A percentile compares a stretch with the other conserved stretches of the same genome.
Evolutionary conservation across 2,113 vertebrate species (phyloP).

Genomic region (Scortum barcoo): DNA sequence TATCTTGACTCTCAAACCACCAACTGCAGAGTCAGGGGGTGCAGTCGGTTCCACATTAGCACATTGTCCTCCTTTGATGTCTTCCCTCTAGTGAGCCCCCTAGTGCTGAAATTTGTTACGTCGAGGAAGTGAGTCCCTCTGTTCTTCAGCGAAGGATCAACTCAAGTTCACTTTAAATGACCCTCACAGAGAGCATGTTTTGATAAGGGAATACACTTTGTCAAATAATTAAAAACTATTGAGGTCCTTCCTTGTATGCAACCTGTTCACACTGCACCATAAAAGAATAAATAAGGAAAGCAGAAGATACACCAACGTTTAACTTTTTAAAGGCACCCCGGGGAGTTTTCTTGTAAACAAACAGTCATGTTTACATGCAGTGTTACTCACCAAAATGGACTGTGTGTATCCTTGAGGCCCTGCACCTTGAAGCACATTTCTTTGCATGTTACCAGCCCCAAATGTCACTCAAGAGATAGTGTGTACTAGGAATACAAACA

Average conservation of each 20-base stretch:
- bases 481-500: background rate
- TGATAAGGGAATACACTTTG: slow-evolving; percentile 6
- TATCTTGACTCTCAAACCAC: slow-evolving; percentile 65
- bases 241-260: background rate
- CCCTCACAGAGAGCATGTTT: slow-evolving; percentile 8
- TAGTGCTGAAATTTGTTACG: slow-evolving; percentile 52
- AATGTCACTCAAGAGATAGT: background rate
- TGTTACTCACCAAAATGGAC: background rate
- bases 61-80: slow-evolving; percentile 73
- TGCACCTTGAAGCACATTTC: no score
- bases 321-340: slow-evolving; percentile 29
- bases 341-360: slow-evolving; percentile 9
- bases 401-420: background rate
- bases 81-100: slow-evolving; percentile 54
- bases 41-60: slow-evolving; percentile 65
- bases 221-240: background rate
- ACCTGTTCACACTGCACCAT: slow-evolving; percentile 1
- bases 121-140: slow-evolving; percentile 21
- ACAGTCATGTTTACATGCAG: slow-evolving; percentile 10
- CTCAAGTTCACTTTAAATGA: slow-evolving; percentile 29
- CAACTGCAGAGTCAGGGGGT: slow-evolving; percentile 49
- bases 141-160: slow-evolving; percentile 32
- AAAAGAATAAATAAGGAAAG: slow-evolving; percentile 4
- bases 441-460: background rate
- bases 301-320: background rate